Evolutionary conservation across 1,140 invertebrate genomes (phyloP).

Genomic region (Protaetia brevitarsis): DNA sequence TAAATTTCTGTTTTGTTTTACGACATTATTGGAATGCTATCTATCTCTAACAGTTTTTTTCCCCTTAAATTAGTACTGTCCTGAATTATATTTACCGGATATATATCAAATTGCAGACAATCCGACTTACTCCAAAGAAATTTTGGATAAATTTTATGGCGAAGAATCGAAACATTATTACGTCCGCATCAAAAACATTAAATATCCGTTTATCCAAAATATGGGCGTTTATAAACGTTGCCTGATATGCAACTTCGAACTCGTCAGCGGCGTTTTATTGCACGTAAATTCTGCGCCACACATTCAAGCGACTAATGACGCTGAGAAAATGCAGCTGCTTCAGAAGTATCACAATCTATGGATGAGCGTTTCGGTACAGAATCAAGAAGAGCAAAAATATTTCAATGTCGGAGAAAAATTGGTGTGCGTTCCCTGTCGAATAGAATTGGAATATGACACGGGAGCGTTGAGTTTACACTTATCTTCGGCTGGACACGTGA

Average conservation of each 20-base stretch:
- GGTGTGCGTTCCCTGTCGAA: background rate
- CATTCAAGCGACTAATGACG: background rate
- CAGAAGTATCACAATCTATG: background rate
- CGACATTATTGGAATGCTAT: no score
- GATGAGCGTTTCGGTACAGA: background rate
- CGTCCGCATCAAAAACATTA: background rate
- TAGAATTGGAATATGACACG: background rate
- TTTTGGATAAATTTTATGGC: no score
- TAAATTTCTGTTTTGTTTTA: no score
- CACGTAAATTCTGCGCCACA: background rate
- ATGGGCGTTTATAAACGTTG: background rate
- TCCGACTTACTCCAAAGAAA: background rate
- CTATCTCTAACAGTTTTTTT: no score
- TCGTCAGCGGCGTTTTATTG: background rate
- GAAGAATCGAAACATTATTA: background rate
- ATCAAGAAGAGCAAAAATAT: background rate
- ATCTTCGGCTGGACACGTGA: background rate
- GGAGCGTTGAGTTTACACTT: background rate
- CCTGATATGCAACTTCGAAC: background rate
- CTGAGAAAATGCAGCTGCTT: background rate
- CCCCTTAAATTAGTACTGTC: no score
- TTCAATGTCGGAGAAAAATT: background rate
- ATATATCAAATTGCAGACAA: background rate
- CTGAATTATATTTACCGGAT: no score
- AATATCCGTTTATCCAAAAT: background rate